Evolutionary conservation across 2,888 invertebrate species (phyloP).

Genomic region (Macaria notata): DNA sequence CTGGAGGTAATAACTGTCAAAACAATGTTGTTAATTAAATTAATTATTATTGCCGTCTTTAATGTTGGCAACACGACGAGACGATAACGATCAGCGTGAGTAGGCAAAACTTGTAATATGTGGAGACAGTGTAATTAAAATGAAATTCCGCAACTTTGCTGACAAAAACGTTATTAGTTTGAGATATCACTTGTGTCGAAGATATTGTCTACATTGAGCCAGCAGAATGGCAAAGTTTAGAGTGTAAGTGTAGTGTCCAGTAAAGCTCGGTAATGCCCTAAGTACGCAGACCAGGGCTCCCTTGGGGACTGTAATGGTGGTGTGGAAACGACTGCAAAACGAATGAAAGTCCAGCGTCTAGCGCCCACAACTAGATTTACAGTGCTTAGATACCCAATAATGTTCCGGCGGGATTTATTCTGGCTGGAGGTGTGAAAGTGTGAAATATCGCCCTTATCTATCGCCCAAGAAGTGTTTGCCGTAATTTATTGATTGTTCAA

Average conservation of each 20-base stretch:
- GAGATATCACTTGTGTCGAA: too few relatives aligned
- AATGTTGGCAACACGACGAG: neutral
- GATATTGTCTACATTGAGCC: neutral
- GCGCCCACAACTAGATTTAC: conserved; percentile 65
- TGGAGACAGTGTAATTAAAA: too few relatives aligned
- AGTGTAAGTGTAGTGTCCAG: conserved; percentile 8
- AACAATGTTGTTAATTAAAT: conserved; percentile 19
- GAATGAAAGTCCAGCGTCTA: conserved; percentile 55
- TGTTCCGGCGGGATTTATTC: conserved; percentile 45
- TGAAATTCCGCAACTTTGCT: too few relatives aligned
- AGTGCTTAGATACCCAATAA: conserved; percentile 55
- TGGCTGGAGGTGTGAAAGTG: conserved; percentile 29
- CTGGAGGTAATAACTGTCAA: conserved; percentile 21
- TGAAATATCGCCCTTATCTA: conserved; percentile 21
- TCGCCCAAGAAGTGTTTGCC: conserved; percentile 18
- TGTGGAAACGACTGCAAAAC: conserved; percentile 66
- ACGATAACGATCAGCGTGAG: conserved; percentile 1
- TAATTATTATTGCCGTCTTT: conserved; percentile 14
- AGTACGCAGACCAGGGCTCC: conserved; percentile 50
- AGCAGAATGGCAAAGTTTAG: conserved; percentile 4
- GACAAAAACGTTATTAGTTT: too few relatives aligned
- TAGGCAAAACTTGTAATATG: neutral
- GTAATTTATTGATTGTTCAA: conserved; percentile 1
- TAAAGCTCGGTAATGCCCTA: conserved; percentile 18
- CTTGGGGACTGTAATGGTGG: conserved; percentile 66